phyloP scores from a whole-genome alignment of 2,888 invertebrate species.

The Antitype chi region DNA sequence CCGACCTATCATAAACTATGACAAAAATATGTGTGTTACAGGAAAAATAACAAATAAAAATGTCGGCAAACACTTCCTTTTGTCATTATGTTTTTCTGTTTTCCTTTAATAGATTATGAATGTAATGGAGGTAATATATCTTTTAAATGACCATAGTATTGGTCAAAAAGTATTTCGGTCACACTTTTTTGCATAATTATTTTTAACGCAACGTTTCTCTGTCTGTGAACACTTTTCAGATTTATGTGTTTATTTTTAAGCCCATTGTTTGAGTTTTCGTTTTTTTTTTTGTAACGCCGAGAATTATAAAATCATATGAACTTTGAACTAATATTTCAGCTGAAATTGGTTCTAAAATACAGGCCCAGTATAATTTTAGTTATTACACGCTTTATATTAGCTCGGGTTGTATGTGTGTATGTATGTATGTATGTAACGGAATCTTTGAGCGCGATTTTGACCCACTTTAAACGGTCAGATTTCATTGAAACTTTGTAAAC shows the following conservation, averaged over 20 bases:
- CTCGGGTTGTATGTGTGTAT: too few relatives aligned
- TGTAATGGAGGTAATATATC: not conserved
- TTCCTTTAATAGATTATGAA: not conserved
- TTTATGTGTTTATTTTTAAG: not conserved
- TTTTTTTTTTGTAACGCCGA: not conserved
- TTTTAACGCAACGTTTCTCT: not conserved
- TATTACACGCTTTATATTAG: too few relatives aligned
- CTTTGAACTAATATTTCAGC: not conserved
- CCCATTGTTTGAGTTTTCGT: not conserved
- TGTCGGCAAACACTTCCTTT: constrained; percentile 29
- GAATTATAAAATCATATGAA: not conserved
- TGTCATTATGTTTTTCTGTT: constrained; percentile 31
- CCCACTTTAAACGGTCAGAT: too few relatives aligned
- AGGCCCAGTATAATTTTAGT: too few relatives aligned
- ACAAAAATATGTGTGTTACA: constrained; percentile 42
- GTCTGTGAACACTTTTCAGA: not conserved
- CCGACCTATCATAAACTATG: constrained; percentile 50
- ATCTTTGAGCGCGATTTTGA: too few relatives aligned
- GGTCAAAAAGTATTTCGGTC: not conserved
- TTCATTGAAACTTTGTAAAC: too few relatives aligned
- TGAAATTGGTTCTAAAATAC: not conserved
- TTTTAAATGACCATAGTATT: not conserved
- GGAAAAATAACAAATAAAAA: constrained; percentile 62
- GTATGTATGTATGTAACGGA: too few relatives aligned
- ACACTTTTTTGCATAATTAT: not conserved